A percentile compares a stretch with the other conserved stretches of the same genome.
These are phyloP conservation scores for Nephrocerus scutellatus DNA, from an alignment of 2,888 invertebrate species.

Conservation along the genomic window DNA sequence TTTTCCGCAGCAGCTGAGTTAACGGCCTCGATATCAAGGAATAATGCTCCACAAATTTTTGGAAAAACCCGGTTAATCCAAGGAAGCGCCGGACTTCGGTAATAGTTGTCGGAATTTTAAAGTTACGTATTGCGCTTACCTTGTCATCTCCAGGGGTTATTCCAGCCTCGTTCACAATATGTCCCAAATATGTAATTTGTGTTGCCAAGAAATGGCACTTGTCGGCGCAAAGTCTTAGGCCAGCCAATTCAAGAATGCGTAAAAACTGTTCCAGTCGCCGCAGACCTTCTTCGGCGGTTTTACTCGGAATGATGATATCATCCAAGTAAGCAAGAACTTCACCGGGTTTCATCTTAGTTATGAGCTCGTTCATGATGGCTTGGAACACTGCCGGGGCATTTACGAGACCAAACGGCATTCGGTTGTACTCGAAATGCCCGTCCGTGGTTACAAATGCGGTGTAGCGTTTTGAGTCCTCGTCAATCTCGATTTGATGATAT, in stretches of 20 bases:
- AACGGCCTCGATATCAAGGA: not conserved
- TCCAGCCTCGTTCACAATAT: slow-evolving; percentile 7
- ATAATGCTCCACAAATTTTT: not conserved
- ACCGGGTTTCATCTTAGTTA: slow-evolving; percentile 5
- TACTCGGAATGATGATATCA: slow-evolving; percentile 9
- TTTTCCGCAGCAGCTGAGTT: too few species aligned
- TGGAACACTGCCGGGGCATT: slow-evolving; percentile 21
- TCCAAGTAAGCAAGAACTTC: slow-evolving; percentile 4
- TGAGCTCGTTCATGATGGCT: slow-evolving; percentile 13
- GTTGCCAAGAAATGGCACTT: slow-evolving; percentile 5
- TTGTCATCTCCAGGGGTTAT: slow-evolving; percentile 14
- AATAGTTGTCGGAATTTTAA: slow-evolving; percentile 5
- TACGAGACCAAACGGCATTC: slow-evolving; percentile 18
- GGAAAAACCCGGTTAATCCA: slow-evolving; percentile 2
- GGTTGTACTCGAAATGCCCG: slow-evolving; percentile 12
- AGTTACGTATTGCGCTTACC: slow-evolving; percentile 5
- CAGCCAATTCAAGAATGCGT: not conserved
- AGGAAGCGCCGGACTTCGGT: slow-evolving; percentile 10
- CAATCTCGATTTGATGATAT: too few species aligned
- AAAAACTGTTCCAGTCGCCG: slow-evolving; percentile 1
- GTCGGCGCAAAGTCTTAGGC: not conserved
- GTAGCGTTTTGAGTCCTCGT: slow-evolving; percentile 5
- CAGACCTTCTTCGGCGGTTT: slow-evolving; percentile 4
- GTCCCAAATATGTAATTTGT: slow-evolving; percentile 6
- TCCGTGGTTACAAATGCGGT: not conserved